Conservation (phyloP, 2,888 invertebrate genomes). For the Amphipoea lucens region DNA sequence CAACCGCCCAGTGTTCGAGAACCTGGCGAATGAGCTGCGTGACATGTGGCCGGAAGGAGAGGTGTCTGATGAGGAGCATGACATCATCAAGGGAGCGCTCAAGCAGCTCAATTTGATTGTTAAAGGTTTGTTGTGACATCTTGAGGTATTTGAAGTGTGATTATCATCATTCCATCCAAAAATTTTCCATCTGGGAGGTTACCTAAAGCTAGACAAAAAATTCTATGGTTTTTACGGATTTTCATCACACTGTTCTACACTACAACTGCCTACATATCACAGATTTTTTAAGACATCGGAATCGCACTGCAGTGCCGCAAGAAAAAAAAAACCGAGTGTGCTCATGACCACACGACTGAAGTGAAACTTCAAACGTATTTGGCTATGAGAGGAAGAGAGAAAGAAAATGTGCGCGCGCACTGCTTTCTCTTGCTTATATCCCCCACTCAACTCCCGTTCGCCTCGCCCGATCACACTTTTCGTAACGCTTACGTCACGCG, state of each 20-base stretch:
- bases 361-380: no score
- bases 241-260: background rate
- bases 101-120: conserved; percentile 66
- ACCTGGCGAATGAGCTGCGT: conserved; percentile 68
- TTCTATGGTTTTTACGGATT: background rate
- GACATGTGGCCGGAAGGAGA: conserved; percentile 72
- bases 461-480: no score
- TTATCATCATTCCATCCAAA: background rate
- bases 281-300: background rate
- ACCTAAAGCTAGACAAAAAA: background rate
- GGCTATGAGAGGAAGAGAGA: no score
- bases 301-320: background rate
- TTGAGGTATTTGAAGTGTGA: background rate
- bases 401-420: no score
- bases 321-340: background rate
- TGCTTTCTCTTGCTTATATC: no score
- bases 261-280: background rate
- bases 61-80: conserved; percentile 64
- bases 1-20: conserved; percentile 69
- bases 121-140: conserved; percentile 30
- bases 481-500: no score
- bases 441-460: no score
- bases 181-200: background rate
- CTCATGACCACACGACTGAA: no score
- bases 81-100: conserved; percentile 62